Base-by-base conservation (phyloP, 2,888 invertebrate genomes). In the Microplitis deprimator region DNA sequence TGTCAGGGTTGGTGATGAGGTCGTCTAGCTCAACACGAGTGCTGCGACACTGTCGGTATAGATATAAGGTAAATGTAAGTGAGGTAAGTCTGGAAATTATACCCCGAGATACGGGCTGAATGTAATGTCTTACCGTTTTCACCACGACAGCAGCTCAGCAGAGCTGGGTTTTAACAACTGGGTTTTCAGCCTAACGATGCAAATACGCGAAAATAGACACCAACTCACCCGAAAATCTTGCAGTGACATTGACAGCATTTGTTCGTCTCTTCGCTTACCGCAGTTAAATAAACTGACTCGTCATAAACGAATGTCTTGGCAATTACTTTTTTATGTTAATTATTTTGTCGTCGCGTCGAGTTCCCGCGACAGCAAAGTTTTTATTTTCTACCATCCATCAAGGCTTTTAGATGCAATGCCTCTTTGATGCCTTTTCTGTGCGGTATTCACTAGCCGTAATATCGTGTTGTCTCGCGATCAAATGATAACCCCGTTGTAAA, bases 101-200 rank as follows among this genome's bases (percentile, higher is more conserved):
- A 86, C 83, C 81, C 50, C 50, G 50, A 81, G 83, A 84, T 84
- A 83, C 82, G 83, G 81, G 81, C 79, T 79, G 77, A 76, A 82
- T 83, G 82, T 83, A 82, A 84, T 81, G 82, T 85, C 84, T 84
- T 82, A 77, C 82, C 77, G 67, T 79, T 81, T 78, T 80, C 81
- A 82, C 73, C 81, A 79, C 81, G 83, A 82, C 85, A 83, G 79
- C 85, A 83, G 79, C 80, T 79, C 81, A 77, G 80, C 83, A 81
- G 81, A 79, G 81, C 82, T 82, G 81, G 86, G 85, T 86, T 85
- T 84, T 84, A 83, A 80, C 84, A 78, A 81, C 50, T 76, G 87
- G 85, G 85, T 87, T 87, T 87, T 87, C 83, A 83, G 85, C 85
- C 87, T 89, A 89, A 89, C 86, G 87, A 86, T 83, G 85, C 86